Percentiles rank a stretch among this genome's conserved stretches.
These are phyloP conservation scores for Drosophila kikkawai DNA, from an alignment of 1,140 invertebrate genomes.

Conservation along the genomic window DNA sequence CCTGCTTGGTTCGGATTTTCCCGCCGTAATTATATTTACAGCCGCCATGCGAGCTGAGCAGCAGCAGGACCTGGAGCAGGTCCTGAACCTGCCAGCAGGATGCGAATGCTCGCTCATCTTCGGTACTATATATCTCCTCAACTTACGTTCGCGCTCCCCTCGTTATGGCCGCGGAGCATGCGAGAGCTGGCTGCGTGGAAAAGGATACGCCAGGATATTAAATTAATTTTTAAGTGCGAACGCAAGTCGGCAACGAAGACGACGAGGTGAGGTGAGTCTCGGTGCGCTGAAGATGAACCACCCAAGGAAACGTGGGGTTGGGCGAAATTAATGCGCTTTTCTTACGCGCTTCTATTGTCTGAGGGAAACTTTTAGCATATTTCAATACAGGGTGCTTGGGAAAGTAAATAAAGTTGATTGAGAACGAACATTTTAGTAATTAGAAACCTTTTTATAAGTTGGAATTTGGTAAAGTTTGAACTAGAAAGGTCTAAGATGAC, in stretches of 20 bases:
- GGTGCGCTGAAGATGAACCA: conserved; percentile 43
- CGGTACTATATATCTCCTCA: conserved; percentile 13
- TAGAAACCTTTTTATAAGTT: background rate
- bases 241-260: conserved; percentile 49
- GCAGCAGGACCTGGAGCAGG: conserved; percentile 15
- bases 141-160: conserved; percentile 23
- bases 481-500: background rate
- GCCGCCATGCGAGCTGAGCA: conserved; percentile 70
- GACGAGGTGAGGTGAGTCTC: conserved; percentile 8
- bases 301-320: conserved; percentile 8
- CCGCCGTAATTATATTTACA: conserved; percentile 84
- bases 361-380: conserved; percentile 72
- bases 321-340: conserved; percentile 74
- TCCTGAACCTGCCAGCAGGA: conserved; percentile 32
- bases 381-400: conserved; percentile 55
- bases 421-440: no score
- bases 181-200: conserved; percentile 61
- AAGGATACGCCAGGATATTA: conserved; percentile 80
- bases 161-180: conserved; percentile 62
- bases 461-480: no score
- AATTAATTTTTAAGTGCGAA: conserved; percentile 82
- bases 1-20: conserved; percentile 84
- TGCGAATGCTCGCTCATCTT: conserved; percentile 56
- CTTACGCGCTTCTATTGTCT: conserved; percentile 77
- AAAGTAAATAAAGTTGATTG: background rate